Percentiles rank a stretch among this genome's conserved stretches.
Conservation (phyloP, 2,797 vertebrate genomes). For the Otus scops region DNA sequence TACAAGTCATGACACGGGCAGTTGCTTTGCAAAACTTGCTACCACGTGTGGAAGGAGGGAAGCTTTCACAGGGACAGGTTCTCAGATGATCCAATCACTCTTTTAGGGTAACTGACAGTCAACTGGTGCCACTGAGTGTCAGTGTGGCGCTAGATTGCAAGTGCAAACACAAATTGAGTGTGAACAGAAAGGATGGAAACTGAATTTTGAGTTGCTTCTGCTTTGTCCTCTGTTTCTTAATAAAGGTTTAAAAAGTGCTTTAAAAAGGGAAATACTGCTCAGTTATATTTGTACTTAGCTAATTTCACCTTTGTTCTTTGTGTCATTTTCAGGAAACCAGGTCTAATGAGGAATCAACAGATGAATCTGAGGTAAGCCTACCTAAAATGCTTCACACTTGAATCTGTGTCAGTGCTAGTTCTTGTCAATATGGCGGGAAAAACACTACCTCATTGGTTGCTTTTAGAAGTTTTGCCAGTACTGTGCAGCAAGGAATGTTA, state of each 20-base stretch:
- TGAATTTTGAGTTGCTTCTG: neutral
- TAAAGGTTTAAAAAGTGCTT: neutral
- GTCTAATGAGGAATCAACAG: conserved; percentile 88
- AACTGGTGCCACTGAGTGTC: neutral
- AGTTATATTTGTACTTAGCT: neutral
- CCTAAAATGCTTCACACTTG: neutral
- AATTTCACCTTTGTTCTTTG: neutral
- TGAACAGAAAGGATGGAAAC: neutral
- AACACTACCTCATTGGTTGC: neutral
- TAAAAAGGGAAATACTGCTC: neutral
- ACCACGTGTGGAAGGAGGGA: neutral
- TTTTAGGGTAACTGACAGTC: neutral
- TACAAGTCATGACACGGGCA: neutral
- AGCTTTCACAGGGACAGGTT: neutral
- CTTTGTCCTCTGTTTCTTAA: neutral
- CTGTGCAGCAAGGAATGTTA: neutral
- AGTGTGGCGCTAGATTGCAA: neutral
- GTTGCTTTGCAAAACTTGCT: neutral
- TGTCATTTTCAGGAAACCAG: conserved; percentile 80
- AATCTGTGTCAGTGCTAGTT: neutral
- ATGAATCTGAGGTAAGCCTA: conserved; percentile 94
- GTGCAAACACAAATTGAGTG: neutral
- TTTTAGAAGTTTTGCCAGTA: neutral
- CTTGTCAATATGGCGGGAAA: neutral
- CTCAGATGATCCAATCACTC: neutral